Base-by-base conservation (phyloP, 2,888 invertebrate genomes). In the Allophyes oxyacanthae region DNA sequence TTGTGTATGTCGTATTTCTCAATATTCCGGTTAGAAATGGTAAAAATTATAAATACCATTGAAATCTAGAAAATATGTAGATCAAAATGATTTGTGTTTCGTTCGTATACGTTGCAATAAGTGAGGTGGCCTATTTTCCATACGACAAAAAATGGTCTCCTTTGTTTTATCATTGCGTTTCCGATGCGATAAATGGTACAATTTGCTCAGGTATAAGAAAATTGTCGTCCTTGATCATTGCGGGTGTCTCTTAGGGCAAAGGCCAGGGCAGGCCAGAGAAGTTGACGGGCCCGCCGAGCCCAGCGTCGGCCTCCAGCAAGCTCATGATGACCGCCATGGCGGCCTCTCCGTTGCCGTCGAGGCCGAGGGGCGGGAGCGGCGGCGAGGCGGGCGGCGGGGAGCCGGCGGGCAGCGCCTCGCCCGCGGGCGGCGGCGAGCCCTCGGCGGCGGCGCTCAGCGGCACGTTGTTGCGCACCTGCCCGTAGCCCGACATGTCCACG, bases 241-340 rank as follows among this genome's bases (percentile, higher is more conserved):
- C 6, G 13, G n/a, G 5, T 20, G n/a, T 1, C 1, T 5, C 13
- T 26, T 72, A 97, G 14, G 97, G 97, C 48, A 98, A 91, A 0
- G 97, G 97, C 98, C 98, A 98, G 0, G 98, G 98, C 15, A 98
- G 89, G 28, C 97, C 97, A 7, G 97, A 96, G 88, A 97, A 97
- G 91, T 98, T 98, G 33, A 98, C 97, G 0, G 97, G 97, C 0
- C 97, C 98, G 3, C 98, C 98, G 28, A 98, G 95, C 0, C 98
- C 98, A 0, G 98, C 98, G 84, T 98, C 98, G 0, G 98, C 98
- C 86, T 98, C 98, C 40, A 98, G 90, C 20, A 98, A 95, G 84
- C 97, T 98, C 98, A 98, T 98, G 75, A 98, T 97, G 70, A 98
- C 98, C 0, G 98, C 97, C 97, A 98, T 98, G 5, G 98, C 97